Percentiles rank a stretch among this genome's conserved stretches.
These are phyloP conservation scores for Aleiodes leptofemur DNA, from an alignment of 2,888 invertebrate genomes.

Conservation along the genomic window DNA sequence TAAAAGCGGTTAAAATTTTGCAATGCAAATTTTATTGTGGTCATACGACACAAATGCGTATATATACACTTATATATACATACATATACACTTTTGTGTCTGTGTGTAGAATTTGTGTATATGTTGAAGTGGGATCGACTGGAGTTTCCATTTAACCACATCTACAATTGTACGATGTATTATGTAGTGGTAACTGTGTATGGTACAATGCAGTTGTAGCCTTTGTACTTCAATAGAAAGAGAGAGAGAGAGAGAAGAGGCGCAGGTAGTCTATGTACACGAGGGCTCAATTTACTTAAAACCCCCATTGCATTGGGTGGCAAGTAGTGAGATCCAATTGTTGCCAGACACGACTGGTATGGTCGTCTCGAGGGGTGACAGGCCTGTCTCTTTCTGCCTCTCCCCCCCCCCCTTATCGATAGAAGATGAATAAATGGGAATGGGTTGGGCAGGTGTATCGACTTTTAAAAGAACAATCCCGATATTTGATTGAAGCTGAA, in stretches of 20 bases:
- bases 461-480: no score
- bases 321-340: conserved; percentile 54
- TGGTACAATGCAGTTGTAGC: conserved; percentile 4
- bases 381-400: background rate
- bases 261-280: conserved; percentile 34
- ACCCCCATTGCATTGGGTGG: conserved; percentile 46
- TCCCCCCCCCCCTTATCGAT: no score
- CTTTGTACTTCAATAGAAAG: background rate
- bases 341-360: conserved; percentile 48
- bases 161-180: conserved; percentile 33
- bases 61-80: conserved; percentile 17
- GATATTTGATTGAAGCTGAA: no score
- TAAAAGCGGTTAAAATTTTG: conserved; percentile 56
- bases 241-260: background rate
- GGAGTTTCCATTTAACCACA: conserved; percentile 19
- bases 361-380: conserved; percentile 29
- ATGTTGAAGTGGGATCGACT: conserved; percentile 20
- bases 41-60: conserved; percentile 35
- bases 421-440: no score
- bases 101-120: conserved; percentile 20
- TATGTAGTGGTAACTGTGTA: conserved; percentile 6
- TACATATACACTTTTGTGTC: conserved; percentile 11
- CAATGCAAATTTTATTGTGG: conserved; percentile 59
- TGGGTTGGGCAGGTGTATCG: no score
- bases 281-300: conserved; percentile 57